Percentiles rank a stretch among this genome's conserved stretches.
Evolutionary conservation across 2,113 vertebrate species (phyloP).

Genomic region (Daboia siamensis): DNA sequence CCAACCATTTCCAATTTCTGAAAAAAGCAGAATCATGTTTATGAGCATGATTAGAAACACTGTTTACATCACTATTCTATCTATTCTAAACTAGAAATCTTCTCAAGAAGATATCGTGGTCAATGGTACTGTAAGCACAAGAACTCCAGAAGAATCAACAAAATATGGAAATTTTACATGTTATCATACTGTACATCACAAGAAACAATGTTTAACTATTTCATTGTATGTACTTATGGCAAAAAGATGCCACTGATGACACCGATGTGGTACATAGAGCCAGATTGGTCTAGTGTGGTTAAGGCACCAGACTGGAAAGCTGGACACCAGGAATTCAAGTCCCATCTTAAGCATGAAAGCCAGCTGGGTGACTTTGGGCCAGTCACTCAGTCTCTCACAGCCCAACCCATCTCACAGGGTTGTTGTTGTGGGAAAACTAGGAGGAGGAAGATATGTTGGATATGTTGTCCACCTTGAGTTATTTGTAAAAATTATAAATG

Average conservation of each 20-base stretch:
- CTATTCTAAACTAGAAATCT: background rate
- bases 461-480: background rate
- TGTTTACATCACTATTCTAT: background rate
- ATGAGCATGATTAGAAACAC: background rate
- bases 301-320: background rate
- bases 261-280: background rate
- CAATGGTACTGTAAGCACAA: background rate
- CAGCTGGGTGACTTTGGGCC: background rate
- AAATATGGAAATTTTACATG: background rate
- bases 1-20: background rate
- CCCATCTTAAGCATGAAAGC: background rate
- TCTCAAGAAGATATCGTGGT: background rate
- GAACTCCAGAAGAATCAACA: background rate
- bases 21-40: background rate
- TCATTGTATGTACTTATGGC: background rate
- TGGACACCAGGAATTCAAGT: background rate
- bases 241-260: background rate
- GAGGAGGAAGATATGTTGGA: background rate
- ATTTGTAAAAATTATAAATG: background rate
- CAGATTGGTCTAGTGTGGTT: background rate
- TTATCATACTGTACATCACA: background rate
- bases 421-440: background rate
- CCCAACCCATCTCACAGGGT: background rate
- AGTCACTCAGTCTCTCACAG: background rate
- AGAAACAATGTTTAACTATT: background rate